Evolutionary conservation across 2,113 vertebrate genomes (phyloP).

Genomic region (Petrocephalus microphthalmus): DNA sequence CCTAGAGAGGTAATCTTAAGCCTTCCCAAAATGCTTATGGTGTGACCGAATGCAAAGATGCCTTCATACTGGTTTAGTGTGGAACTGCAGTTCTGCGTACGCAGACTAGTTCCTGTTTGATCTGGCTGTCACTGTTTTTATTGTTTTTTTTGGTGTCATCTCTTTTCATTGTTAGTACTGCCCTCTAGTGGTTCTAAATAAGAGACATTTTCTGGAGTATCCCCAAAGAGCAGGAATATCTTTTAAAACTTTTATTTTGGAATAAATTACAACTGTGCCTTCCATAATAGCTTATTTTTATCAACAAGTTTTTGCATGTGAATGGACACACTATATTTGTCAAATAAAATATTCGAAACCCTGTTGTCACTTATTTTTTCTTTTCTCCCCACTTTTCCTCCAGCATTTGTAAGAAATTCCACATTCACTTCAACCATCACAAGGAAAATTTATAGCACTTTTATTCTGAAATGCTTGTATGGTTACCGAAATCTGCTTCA

Average conservation of each 20-base stretch:
- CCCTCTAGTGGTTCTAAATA: constrained; percentile 7
- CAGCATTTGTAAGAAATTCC: background rate
- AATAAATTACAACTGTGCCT: background rate
- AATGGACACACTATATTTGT: background rate
- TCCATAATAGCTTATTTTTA: constrained; percentile 9
- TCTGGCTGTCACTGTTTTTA: background rate
- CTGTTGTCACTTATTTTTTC: background rate
- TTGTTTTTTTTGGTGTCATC: background rate
- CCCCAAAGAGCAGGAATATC: background rate
- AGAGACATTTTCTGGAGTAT: background rate
- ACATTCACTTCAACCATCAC: too few species aligned
- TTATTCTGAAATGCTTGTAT: too few species aligned
- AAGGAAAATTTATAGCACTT: too few species aligned
- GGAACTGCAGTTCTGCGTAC: background rate
- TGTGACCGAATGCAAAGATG: background rate
- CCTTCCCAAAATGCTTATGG: background rate
- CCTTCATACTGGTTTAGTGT: background rate
- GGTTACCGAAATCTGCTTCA: too few species aligned
- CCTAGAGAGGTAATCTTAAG: background rate
- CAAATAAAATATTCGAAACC: constrained; percentile 5
- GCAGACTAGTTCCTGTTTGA: background rate
- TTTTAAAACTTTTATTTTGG: background rate
- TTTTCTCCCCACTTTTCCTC: background rate
- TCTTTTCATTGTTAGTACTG: background rate
- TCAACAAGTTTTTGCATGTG: constrained; percentile 3